phyloP scores from a whole-genome alignment of 2,113 vertebrate species.

The Xyrauchen texanus region DNA sequence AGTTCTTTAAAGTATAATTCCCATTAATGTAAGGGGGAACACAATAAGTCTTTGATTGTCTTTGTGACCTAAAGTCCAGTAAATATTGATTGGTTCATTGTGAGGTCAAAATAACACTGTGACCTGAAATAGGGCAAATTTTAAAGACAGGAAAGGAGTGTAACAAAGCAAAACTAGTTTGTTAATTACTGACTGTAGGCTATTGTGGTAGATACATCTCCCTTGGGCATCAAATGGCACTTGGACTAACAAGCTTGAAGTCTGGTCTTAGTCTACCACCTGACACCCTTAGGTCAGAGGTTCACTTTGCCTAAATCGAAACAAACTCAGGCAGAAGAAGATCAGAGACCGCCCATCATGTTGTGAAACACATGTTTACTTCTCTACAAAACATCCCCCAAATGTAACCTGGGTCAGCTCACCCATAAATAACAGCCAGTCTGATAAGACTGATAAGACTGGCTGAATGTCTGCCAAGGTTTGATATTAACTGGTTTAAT shows the following conservation, averaged over 20 bases:
- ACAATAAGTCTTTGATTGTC: not conserved
- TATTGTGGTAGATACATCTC: conserved; percentile 3
- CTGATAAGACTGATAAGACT: conserved; percentile 7
- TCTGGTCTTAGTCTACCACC: not conserved
- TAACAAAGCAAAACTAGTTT: not conserved
- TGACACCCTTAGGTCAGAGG: not conserved
- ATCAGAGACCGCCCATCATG: conserved; percentile 7
- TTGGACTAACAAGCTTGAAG: not conserved
- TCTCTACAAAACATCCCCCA: conserved; percentile 9
- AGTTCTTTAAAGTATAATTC: no score
- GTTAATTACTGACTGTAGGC: conserved; percentile 10
- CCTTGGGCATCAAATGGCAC: not conserved
- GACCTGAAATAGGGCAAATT: not conserved
- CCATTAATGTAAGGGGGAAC: no score
- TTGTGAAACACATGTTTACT: not conserved
- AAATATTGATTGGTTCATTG: not conserved
- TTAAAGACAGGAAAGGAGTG: not conserved
- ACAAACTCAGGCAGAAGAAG: not conserved
- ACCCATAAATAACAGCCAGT: not conserved
- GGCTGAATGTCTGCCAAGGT: conserved; percentile 14
- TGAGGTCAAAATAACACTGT: conserved; percentile 1
- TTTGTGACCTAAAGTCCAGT: not conserved
- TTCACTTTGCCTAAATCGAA: not conserved
- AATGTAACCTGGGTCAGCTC: not conserved
- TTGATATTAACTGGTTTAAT: conserved; percentile 31